These are phyloP conservation scores for Grantiella picta DNA, from an alignment of 2,113 vertebrate genomes.

Conservation along the genomic window DNA sequence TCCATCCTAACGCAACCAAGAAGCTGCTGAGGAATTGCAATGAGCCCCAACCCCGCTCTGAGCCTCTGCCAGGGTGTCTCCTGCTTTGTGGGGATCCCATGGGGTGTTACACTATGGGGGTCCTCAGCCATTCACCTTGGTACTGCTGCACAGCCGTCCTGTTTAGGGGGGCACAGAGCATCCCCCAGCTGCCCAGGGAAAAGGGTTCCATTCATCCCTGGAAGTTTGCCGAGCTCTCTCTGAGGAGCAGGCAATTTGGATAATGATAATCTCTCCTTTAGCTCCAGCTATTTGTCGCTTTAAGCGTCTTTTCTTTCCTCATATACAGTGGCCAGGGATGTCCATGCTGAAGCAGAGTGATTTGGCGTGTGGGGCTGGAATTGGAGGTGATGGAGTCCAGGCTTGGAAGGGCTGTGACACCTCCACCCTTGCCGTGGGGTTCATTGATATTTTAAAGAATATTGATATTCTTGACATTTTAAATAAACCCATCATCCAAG, in stretches of 20 bases:
- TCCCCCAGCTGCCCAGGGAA: not conserved
- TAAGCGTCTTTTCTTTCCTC: not conserved
- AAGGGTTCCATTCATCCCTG: not conserved
- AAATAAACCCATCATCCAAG: not conserved
- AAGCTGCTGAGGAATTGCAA: not conserved
- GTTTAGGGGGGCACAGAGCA: not conserved
- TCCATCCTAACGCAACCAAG: not conserved
- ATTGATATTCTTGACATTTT: not conserved
- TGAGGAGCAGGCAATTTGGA: not conserved
- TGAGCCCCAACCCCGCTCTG: not conserved
- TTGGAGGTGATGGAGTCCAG: not conserved
- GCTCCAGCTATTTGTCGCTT: not conserved
- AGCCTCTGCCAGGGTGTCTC: not conserved
- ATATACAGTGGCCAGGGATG: not conserved
- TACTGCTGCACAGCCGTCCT: rapidly evolving
- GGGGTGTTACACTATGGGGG: rapidly evolving
- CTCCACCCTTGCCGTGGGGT: not conserved
- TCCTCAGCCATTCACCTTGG: not conserved
- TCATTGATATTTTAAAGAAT: not conserved
- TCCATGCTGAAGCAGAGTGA: rapidly evolving
- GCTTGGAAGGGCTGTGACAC: not conserved
- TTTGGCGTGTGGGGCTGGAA: not conserved
- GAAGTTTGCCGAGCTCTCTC: not conserved
- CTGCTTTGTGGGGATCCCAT: not conserved
- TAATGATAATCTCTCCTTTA: not conserved